Percentiles rank a stretch among this genome's conserved stretches.
phyloP scores from a whole-genome alignment of 2,113 vertebrate species.

The Callithrix jacchus region DNA sequence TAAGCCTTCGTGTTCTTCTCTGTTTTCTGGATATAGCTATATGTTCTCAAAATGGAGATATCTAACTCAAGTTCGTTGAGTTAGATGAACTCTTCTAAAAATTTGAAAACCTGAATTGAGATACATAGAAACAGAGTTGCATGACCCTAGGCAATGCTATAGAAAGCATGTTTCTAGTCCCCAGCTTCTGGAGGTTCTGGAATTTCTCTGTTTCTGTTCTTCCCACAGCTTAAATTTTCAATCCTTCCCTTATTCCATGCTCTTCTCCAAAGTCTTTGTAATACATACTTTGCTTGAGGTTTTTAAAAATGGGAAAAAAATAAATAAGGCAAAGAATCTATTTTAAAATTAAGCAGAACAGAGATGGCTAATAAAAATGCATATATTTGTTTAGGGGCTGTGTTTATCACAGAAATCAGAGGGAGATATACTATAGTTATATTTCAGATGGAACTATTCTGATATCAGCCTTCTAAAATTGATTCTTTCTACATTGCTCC shows the following conservation, averaged over 20 bases:
- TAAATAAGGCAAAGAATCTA: neutral
- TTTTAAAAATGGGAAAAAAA: neutral
- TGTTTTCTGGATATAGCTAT: neutral
- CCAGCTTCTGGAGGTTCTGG: neutral
- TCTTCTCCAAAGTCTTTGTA: neutral
- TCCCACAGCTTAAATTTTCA: neutral
- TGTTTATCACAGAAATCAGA: neutral
- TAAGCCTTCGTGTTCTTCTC: neutral
- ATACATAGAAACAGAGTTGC: neutral
- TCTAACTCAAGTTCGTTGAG: neutral
- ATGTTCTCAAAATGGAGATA: neutral
- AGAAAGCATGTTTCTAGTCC: neutral
- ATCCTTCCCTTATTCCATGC: neutral
- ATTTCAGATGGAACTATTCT: neutral
- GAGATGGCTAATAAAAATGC: neutral
- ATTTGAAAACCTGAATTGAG: neutral
- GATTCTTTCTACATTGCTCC: neutral
- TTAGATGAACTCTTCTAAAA: neutral
- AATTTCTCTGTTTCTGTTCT: neutral
- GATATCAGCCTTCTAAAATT: neutral
- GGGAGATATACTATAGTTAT: neutral
- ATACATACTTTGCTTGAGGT: neutral
- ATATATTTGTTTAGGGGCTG: neutral
- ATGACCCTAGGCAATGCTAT: neutral
- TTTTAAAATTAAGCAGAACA: neutral